Evolutionary conservation across 2,888 invertebrate species (phyloP).

Genomic region (Cordylochernes scorpioides): DNA sequence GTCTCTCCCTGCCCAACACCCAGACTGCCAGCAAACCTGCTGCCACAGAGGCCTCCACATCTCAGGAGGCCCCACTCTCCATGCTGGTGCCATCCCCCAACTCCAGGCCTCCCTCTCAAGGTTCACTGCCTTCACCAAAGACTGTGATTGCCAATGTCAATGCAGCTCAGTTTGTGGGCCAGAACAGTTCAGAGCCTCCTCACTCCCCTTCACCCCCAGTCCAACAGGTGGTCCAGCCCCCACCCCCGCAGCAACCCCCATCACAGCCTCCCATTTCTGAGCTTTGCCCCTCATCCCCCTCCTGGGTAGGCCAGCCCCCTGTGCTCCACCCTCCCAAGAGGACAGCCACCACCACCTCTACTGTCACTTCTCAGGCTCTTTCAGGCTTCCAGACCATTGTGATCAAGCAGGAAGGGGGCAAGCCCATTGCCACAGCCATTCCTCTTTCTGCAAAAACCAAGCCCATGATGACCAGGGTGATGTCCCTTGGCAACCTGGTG

Average conservation of each 20-base stretch:
- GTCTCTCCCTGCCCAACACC: no score
- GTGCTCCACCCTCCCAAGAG: conserved; percentile 10
- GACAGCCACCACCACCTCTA: conserved; percentile 4
- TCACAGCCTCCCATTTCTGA: no score
- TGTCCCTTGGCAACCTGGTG: conserved; percentile 10
- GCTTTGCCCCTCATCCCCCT: conserved; percentile 11
- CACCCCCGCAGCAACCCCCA: no score
- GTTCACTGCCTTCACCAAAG: conserved; percentile 10
- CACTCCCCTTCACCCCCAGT: conserved; percentile 3
- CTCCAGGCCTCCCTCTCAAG: conserved; percentile 7
- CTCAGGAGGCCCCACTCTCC: no score
- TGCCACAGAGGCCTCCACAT: no score
- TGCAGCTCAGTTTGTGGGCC: conserved; percentile 13
- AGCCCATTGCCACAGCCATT: conserved; percentile 6
- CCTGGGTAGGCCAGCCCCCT: conserved; percentile 11
- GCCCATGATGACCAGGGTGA: conserved; percentile 10
- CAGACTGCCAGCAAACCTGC: no score
- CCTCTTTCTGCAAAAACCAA: conserved; percentile 7
- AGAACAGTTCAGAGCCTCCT: conserved; percentile 2
- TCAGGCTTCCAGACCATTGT: conserved; percentile 11
- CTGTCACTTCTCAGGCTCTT: conserved; percentile 6
- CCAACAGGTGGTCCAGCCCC: no score
- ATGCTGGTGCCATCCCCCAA: no score
- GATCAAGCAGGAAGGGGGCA: conserved; percentile 10
- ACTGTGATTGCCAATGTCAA: conserved; percentile 12